These are phyloP conservation scores for Percopsis transmontana DNA, from an alignment of 2,113 vertebrate genomes.

Conservation along the genomic window DNA sequence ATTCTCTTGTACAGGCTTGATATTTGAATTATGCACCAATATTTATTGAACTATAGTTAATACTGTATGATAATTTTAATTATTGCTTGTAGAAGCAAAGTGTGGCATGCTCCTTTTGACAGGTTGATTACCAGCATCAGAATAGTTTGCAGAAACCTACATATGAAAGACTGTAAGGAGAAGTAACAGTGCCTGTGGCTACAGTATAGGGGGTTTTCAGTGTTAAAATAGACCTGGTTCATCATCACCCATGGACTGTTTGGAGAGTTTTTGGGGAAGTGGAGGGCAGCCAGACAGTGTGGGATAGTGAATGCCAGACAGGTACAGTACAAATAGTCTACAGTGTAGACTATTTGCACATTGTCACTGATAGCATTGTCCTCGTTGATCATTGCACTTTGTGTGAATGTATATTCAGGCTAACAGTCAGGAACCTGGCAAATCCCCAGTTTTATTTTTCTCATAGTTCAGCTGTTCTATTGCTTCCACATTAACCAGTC, in stretches of 20 bases:
- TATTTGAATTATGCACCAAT: not conserved
- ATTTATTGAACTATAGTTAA: no score
- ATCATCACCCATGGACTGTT: not conserved
- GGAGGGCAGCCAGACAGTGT: conserved; percentile 9
- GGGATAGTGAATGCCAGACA: conserved; percentile 8
- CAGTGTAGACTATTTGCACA: not conserved
- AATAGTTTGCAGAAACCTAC: not conserved
- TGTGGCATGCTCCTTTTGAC: not conserved
- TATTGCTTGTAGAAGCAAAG: not conserved
- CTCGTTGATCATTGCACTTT: not conserved
- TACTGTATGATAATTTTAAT: no score
- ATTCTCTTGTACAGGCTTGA: not conserved
- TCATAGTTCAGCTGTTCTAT: conserved; percentile 35
- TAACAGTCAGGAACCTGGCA: not conserved
- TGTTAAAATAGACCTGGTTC: not conserved
- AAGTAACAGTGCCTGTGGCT: conserved; percentile 19
- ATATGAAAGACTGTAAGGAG: not conserved
- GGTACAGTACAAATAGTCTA: no score
- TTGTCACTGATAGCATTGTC: not conserved
- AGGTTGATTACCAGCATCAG: not conserved
- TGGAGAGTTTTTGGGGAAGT: conserved; percentile 12
- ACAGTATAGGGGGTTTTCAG: not conserved
- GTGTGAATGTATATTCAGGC: not conserved
- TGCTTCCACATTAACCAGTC: conserved; percentile 37
- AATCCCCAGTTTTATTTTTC: conserved; percentile 8